These are phyloP conservation scores for Psilopsiagon aymara DNA, from an alignment of 2,113 vertebrate species.

Conservation along the genomic window DNA sequence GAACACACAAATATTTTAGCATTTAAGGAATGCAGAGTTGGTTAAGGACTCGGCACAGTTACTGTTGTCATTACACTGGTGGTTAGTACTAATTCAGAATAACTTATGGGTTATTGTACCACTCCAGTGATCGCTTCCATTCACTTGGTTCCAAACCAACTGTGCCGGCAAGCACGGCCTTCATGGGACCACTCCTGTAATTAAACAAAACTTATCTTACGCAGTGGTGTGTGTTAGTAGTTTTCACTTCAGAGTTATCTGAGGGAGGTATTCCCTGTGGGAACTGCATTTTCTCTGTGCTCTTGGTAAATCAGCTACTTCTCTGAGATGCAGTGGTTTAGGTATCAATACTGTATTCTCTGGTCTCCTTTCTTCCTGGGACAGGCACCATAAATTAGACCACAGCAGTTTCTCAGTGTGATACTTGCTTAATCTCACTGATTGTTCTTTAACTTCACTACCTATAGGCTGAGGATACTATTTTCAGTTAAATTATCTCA, in stretches of 20 bases:
- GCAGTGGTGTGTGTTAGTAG: background rate
- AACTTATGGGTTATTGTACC: background rate
- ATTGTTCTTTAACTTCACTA: background rate
- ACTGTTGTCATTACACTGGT: background rate
- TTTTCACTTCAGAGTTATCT: background rate
- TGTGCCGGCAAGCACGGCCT: accelerated
- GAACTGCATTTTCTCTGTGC: background rate
- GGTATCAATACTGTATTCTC: background rate
- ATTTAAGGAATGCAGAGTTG: background rate
- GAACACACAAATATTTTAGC: background rate
- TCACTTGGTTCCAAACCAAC: background rate
- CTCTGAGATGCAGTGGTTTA: background rate
- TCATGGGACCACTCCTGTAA: background rate
- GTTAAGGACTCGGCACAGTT: background rate
- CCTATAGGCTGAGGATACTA: background rate
- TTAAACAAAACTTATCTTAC: background rate
- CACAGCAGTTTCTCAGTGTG: background rate
- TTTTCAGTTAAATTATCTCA: background rate
- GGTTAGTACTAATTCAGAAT: background rate
- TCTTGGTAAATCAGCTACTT: background rate
- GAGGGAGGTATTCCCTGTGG: background rate
- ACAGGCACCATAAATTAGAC: background rate
- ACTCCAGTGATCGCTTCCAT: background rate
- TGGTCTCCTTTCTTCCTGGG: background rate
- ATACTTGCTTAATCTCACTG: background rate